Conservation (phyloP, 2,113 vertebrate genomes). For the Oriolus oriolus region DNA sequence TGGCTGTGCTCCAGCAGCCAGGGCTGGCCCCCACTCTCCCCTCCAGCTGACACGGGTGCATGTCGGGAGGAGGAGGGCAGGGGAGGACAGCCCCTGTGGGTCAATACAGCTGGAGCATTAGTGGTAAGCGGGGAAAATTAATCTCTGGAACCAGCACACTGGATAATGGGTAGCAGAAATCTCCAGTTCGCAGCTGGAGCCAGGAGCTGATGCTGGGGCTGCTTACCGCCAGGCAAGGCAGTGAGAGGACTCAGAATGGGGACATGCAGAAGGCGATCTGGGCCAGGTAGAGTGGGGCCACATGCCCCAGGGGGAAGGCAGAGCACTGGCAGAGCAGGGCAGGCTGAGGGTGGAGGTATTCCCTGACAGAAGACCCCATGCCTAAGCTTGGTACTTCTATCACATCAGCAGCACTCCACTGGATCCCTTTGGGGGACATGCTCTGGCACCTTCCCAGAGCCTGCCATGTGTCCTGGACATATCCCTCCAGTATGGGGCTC, state of each 20-base stretch:
- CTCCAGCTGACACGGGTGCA: not conserved
- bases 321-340: not conserved
- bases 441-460: not conserved
- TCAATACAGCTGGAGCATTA: constrained; percentile 40
- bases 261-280: not conserved
- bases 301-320: not conserved
- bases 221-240: not conserved
- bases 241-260: not conserved
- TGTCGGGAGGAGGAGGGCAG: constrained; percentile 10
- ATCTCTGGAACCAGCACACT: not conserved
- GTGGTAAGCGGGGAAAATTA: constrained; percentile 38
- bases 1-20: not conserved
- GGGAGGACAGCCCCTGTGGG: not conserved
- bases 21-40: not conserved
- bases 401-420: not conserved
- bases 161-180: constrained; percentile 34
- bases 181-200: not conserved
- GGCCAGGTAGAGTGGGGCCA: not conserved
- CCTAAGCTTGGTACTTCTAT: not conserved
- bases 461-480: not conserved
- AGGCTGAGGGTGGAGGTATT: not conserved
- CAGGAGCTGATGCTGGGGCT: not conserved
- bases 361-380: not conserved
- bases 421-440: not conserved
- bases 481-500: not conserved